Evolutionary conservation across 2,797 vertebrate species (phyloP), one percentile per base, ranked within the genome.

Genomic region (Muscicapa comitata): DNA sequence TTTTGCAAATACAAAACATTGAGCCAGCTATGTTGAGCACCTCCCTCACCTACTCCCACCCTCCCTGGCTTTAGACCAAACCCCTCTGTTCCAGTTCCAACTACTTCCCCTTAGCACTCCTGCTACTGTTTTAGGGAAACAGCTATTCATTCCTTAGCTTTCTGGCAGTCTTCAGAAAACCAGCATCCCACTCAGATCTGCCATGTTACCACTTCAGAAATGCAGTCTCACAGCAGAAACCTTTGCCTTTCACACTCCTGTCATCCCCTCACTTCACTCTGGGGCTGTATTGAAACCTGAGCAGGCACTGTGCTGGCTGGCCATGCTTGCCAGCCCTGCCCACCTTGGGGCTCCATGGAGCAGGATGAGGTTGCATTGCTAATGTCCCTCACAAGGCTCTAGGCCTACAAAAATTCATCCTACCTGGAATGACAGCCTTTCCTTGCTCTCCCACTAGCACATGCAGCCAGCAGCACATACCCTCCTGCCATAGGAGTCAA

Each of bases 1-100:
- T 71, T 94, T 84, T 93, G 86, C 90, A 95, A 86, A 93, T 76
- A 90, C 43, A 75, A 94, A 95, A 61, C 88, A 78, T 0, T 29
- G 31, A 94, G 70, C 67, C 70, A 93, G 58, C 50, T 53, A 68
- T 51, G 61, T 40, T 72, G 80, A 86, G 94, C 57, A 76, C 83
- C 90, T 91, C 86, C 71, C 47, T 94, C 86, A 88, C 79, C 85
- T 77, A 82, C 90, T 96, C 92, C 94, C 43, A 94, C 90, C 58
- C 50, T 1, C 45, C 50, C 66, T 88, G 72, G 90, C 90, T 84
- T 65, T 73, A 50, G 77, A 63, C 83, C 94, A 94, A 58, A 86
- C 15, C 31, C 55, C 65, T 88, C 90, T 75, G 86, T 65, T 93
- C 68, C 85, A 86, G 35, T 91, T 93, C 63, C 78, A 94, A 21